Percentiles rank a stretch among this genome's conserved stretches.
Conservation (phyloP, 2,113 vertebrate genomes). For the Mastomys coucha region DNA sequence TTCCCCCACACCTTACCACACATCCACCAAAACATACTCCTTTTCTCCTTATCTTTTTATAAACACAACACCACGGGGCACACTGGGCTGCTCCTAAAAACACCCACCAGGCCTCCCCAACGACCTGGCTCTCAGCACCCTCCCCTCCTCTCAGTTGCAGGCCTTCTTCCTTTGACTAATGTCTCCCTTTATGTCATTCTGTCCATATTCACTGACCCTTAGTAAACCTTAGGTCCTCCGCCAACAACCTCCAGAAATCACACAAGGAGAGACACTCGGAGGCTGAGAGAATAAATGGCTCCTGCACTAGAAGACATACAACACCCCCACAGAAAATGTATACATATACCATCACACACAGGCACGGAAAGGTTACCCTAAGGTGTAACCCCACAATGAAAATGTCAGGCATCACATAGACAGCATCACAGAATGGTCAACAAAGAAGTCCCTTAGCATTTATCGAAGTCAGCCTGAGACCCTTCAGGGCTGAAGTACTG, state of each 20-base stretch:
- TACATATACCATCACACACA: too few relatives aligned
- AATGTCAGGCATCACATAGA: background rate
- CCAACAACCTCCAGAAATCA: background rate
- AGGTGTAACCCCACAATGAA: background rate
- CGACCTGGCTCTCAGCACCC: rapidly evolving
- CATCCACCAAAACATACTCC: too few relatives aligned
- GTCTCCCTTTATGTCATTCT: background rate
- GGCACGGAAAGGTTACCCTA: background rate
- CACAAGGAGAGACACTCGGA: background rate
- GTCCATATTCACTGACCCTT: background rate
- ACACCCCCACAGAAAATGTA: background rate
- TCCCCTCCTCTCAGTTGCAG: too few relatives aligned
- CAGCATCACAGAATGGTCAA: background rate
- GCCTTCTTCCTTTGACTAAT: background rate
- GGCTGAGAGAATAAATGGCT: background rate
- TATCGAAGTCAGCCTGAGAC: background rate
- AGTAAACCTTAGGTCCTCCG: background rate
- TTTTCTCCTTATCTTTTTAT: too few relatives aligned
- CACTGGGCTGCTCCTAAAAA: background rate
- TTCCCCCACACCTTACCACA: too few relatives aligned
- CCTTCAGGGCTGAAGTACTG: background rate
- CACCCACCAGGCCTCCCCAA: background rate
- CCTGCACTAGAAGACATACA: background rate
- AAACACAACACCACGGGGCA: too few relatives aligned
- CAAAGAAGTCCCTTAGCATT: background rate